These are phyloP conservation scores for Pelagia noctiluca DNA, from an alignment of 30 jellyfish, hydroid and myxozoan genomes.

Conservation along the genomic window DNA sequence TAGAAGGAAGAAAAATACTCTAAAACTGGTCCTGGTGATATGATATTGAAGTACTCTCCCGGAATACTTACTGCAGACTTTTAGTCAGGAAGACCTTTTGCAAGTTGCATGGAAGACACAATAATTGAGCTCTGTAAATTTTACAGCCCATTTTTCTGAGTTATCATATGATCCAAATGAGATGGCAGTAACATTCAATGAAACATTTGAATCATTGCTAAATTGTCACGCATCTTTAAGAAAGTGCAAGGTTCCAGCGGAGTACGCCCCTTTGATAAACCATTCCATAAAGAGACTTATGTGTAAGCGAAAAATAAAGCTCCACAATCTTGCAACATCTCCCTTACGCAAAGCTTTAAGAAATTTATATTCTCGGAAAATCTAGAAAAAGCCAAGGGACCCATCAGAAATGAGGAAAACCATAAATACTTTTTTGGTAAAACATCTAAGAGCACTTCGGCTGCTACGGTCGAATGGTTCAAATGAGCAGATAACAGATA, in stretches of 20 bases:
- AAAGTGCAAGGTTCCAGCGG: conserved; percentile 59
- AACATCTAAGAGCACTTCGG: conserved; percentile 37
- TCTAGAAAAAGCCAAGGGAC: conserved; percentile 35
- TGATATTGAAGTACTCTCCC: too few relatives aligned
- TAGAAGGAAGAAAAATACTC: too few relatives aligned
- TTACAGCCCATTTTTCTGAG: conserved; percentile 22
- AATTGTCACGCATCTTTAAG: conserved; percentile 52
- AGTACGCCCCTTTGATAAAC: conserved; percentile 36
- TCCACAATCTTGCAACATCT: conserved; percentile 16
- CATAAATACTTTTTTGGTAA: conserved; percentile 20
- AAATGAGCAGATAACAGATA: conserved; percentile 38
- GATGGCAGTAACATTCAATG: conserved; percentile 65
- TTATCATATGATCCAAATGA: conserved; percentile 37
- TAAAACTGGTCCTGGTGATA: too few relatives aligned
- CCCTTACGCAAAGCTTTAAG: conserved; percentile 40
- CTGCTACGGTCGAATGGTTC: conserved; percentile 18
- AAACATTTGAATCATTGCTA: conserved; percentile 40
- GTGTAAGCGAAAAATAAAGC: not conserved
- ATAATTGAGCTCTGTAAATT: conserved; percentile 43
- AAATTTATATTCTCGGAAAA: conserved; percentile 22
- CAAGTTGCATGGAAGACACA: too few relatives aligned
- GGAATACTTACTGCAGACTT: too few relatives aligned
- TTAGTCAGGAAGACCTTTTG: too few relatives aligned
- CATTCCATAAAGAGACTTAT: conserved; percentile 33
- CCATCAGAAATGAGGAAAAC: conserved; percentile 53